Evolutionary conservation across 2,113 vertebrate genomes (phyloP).

Genomic region (Eulacestoma nigropectus): DNA sequence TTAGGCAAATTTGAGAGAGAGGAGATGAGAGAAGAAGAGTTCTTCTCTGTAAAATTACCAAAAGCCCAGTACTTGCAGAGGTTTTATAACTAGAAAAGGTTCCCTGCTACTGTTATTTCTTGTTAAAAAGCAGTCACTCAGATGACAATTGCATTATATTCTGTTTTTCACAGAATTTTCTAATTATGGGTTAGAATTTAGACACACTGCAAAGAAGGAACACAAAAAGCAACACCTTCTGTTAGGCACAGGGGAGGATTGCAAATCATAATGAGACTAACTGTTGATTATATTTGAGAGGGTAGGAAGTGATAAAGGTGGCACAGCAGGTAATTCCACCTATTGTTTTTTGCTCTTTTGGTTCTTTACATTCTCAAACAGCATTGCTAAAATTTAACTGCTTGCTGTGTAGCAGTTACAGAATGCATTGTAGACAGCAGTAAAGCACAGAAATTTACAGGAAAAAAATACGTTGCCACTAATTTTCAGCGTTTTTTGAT

Average conservation of each 20-base stretch:
- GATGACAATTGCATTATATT: slow-evolving; percentile 7
- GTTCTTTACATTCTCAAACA: neutral
- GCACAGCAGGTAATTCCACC: neutral
- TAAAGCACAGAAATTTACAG: neutral
- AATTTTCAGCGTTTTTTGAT: neutral
- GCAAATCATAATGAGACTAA: neutral
- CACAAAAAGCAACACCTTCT: slow-evolving; percentile 2
- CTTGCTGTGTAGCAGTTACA: neutral
- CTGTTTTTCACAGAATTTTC: neutral
- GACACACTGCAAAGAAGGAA: neutral
- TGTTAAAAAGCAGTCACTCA: neutral
- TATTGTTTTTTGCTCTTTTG: neutral
- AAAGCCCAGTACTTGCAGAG: neutral
- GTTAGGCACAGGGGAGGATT: neutral
- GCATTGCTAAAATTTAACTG: neutral
- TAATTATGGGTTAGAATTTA: neutral
- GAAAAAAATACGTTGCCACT: neutral
- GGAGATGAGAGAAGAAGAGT: neutral
- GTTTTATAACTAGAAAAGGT: neutral
- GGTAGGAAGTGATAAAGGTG: neutral
- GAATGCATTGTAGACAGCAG: neutral
- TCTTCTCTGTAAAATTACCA: neutral
- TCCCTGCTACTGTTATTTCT: neutral
- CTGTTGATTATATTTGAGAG: neutral
- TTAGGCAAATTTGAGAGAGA: neutral